These are phyloP conservation scores for Sarcoramphus papa DNA, from an alignment of 2,797 vertebrate genomes.

Conservation along the genomic window DNA sequence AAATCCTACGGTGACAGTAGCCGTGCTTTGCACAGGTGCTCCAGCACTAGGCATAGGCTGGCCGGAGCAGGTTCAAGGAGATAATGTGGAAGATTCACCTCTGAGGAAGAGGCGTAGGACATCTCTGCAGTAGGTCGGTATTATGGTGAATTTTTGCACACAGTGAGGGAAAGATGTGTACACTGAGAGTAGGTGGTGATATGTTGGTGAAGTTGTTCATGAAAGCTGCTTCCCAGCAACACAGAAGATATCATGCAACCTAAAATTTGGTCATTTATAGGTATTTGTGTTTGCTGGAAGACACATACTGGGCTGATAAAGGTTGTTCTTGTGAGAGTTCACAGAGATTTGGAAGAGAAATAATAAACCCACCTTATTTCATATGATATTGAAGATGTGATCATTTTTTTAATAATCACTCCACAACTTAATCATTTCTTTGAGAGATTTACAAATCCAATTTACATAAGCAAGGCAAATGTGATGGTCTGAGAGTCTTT, in stretches of 20 bases:
- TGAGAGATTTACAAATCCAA: conserved; percentile 1
- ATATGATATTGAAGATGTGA: neutral
- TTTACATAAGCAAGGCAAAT: conserved; percentile 25
- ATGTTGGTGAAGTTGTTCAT: neutral
- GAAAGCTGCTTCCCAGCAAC: neutral
- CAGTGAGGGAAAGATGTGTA: rapidly evolving
- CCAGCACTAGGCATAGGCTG: neutral
- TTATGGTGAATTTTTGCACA: neutral
- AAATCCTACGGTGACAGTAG: neutral
- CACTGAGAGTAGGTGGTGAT: neutral
- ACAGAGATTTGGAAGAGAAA: neutral
- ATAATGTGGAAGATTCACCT: neutral
- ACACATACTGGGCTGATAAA: neutral
- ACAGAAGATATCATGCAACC: neutral
- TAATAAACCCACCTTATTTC: neutral
- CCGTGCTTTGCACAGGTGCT: neutral
- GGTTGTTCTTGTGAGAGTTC: neutral
- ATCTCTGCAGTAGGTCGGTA: neutral
- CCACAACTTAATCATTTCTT: neutral
- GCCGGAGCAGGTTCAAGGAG: neutral
- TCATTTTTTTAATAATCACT: neutral
- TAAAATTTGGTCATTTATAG: neutral
- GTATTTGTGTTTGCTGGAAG: neutral
- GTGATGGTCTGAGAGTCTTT: neutral
- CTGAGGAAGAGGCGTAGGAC: neutral